phyloP scores from a whole-genome alignment of 2,797 vertebrate genomes.

The Acanthis flammea region DNA sequence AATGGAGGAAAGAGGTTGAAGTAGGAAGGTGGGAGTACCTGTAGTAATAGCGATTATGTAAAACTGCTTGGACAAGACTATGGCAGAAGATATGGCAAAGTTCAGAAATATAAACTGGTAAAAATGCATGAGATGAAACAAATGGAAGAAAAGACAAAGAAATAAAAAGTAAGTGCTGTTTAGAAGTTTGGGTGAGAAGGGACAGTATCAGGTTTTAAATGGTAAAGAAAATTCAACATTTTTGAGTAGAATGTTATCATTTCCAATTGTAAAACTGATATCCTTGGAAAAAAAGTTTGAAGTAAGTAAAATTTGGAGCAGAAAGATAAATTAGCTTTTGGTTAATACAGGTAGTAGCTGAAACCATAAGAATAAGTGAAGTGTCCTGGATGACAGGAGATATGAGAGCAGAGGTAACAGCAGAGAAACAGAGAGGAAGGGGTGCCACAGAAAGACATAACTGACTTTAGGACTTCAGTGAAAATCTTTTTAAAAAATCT shows the following conservation, averaged over 20 bases:
- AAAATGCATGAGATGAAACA: not conserved
- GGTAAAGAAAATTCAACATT: not conserved
- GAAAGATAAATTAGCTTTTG: not conserved
- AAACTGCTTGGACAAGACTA: not conserved
- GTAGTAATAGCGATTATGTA: not conserved
- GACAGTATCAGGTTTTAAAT: not conserved
- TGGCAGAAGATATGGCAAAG: not conserved
- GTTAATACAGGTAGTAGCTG: not conserved
- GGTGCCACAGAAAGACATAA: not conserved
- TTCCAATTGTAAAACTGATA: not conserved
- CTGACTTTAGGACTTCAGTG: not conserved
- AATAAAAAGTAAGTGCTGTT: not conserved
- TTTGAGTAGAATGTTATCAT: not conserved
- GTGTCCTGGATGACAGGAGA: not conserved
- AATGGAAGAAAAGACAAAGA: not conserved
- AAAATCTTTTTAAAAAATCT: not conserved
- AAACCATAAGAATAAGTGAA: not conserved
- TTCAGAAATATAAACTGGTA: not conserved
- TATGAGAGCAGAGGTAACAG: not conserved
- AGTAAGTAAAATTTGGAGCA: not conserved
- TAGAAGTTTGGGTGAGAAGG: not conserved
- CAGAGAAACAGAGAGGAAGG: not conserved
- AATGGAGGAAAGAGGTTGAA: not conserved
- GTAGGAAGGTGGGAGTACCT: not conserved
- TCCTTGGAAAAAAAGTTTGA: not conserved